phyloP scores from a whole-genome alignment of 2,797 vertebrate species.

The Enteromius mattozi region DNA sequence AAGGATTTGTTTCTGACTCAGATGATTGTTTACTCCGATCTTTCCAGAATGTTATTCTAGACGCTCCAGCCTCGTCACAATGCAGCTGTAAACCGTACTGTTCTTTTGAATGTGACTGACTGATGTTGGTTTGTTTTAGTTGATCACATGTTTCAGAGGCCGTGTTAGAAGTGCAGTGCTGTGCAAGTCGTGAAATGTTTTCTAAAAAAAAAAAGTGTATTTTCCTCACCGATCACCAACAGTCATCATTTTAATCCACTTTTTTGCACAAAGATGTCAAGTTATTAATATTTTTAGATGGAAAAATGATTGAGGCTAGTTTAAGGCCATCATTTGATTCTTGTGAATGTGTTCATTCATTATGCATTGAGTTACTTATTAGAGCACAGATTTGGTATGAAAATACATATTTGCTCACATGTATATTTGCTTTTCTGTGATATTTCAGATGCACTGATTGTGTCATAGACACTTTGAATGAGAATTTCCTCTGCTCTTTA shows the following conservation, averaged over 20 bases:
- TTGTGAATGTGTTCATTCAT: slow-evolving; percentile 32
- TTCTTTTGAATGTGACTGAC: background rate
- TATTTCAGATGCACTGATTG: background rate
- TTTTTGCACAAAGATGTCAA: slow-evolving; percentile 37
- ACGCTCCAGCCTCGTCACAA: background rate
- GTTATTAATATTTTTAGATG: slow-evolving; percentile 14
- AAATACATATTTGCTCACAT: slow-evolving; percentile 2
- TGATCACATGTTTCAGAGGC: background rate
- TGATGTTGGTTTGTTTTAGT: background rate
- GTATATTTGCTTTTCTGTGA: slow-evolving; percentile 1
- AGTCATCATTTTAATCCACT: background rate
- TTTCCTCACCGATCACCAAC: slow-evolving; percentile 5
- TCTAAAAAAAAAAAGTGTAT: slow-evolving; percentile 3
- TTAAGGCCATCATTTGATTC: slow-evolving; percentile 9
- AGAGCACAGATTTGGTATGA: slow-evolving; percentile 3
- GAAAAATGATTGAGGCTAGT: slow-evolving; percentile 20
- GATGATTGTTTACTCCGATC: background rate
- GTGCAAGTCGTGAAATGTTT: slow-evolving; percentile 7
- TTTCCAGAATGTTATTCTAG: background rate
- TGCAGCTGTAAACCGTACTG: background rate
- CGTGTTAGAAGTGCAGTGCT: slow-evolving; percentile 24
- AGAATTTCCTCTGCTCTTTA: background rate
- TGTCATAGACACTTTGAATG: slow-evolving; percentile 21
- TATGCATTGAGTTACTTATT: background rate
- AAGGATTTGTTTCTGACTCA: background rate